Evolutionary conservation across 37 sponge, comb jelly and placozoan genomes (phyloP).

Genomic region (Corticium candelabrum): DNA sequence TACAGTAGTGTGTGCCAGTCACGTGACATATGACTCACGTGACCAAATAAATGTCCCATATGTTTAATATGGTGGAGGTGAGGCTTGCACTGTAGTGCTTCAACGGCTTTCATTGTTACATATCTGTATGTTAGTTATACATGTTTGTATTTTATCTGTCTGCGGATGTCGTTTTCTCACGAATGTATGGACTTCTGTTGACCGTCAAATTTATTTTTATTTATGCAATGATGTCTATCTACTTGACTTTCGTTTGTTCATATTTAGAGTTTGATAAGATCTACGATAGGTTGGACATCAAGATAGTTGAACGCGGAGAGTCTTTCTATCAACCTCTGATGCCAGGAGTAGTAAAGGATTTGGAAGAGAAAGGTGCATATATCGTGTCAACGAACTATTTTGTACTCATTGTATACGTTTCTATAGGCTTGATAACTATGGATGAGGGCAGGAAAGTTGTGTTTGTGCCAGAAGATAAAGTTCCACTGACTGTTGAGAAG

Average conservation of each 20-base stretch:
- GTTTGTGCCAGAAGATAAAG: constrained; percentile 40
- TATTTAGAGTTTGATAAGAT: constrained; percentile 51
- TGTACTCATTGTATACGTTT: not conserved
- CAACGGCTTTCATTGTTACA: too few species aligned
- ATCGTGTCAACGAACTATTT: not conserved
- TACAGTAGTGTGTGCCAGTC: not conserved
- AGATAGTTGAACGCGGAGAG: constrained; percentile 76
- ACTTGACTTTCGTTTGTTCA: too few species aligned
- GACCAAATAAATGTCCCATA: too few species aligned
- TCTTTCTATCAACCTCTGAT: constrained; percentile 93
- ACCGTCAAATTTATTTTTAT: too few species aligned
- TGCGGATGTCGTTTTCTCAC: too few species aligned
- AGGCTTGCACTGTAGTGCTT: too few species aligned
- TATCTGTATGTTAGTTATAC: constrained; percentile 2
- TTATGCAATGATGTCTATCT: too few species aligned
- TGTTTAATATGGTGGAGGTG: too few species aligned
- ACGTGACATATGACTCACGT: too few species aligned
- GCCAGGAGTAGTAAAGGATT: constrained; percentile 64
- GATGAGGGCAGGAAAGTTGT: constrained; percentile 78
- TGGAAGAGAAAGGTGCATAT: constrained; percentile 52
- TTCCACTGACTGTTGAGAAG: constrained; percentile 85
- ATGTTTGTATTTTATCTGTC: too few species aligned
- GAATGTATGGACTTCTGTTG: too few species aligned
- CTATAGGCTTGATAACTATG: constrained; percentile 36
- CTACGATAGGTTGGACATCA: constrained; percentile 58